Conservation (phyloP, 2,113 vertebrate genomes). For the Scomber japonicus region DNA sequence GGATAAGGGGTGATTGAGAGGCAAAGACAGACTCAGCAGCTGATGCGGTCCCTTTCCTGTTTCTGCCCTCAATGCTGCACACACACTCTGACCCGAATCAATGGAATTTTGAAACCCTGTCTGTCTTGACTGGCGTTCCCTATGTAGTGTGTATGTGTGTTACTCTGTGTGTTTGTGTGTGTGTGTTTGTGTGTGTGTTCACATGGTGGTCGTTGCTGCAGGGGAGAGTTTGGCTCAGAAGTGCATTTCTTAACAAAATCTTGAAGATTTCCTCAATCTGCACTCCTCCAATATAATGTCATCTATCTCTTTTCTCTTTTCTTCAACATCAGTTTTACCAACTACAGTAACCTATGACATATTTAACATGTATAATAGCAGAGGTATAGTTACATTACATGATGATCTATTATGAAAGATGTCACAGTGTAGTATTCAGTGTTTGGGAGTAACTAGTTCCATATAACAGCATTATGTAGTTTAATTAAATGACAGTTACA, state of each 20-base stretch:
- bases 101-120: slow-evolving; percentile 51
- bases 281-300: background rate
- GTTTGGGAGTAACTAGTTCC: too few relatives aligned
- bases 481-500: too few relatives aligned
- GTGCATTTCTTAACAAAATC: slow-evolving; percentile 22
- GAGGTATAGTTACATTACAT: too few relatives aligned
- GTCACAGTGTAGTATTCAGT: too few relatives aligned
- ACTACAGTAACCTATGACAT: too few relatives aligned
- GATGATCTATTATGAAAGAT: too few relatives aligned
- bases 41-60: slow-evolving; percentile 41
- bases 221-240: slow-evolving; percentile 20
- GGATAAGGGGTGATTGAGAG: slow-evolving; percentile 30
- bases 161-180: background rate
- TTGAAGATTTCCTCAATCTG: background rate
- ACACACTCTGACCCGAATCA: slow-evolving; percentile 62
- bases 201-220: slow-evolving; percentile 39
- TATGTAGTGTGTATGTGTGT: slow-evolving; percentile 1
- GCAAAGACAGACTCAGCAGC: slow-evolving; percentile 28
- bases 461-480: too few relatives aligned
- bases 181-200: background rate
- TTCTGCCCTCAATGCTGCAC: slow-evolving; percentile 51
- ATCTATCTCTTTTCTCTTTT: too few relatives aligned
- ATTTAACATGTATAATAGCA: too few relatives aligned
- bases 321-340: too few relatives aligned
- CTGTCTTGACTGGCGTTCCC: slow-evolving; percentile 24